These are phyloP conservation scores for Dallia pectoralis DNA, from an alignment of 2,797 vertebrate species.

Conservation along the genomic window DNA sequence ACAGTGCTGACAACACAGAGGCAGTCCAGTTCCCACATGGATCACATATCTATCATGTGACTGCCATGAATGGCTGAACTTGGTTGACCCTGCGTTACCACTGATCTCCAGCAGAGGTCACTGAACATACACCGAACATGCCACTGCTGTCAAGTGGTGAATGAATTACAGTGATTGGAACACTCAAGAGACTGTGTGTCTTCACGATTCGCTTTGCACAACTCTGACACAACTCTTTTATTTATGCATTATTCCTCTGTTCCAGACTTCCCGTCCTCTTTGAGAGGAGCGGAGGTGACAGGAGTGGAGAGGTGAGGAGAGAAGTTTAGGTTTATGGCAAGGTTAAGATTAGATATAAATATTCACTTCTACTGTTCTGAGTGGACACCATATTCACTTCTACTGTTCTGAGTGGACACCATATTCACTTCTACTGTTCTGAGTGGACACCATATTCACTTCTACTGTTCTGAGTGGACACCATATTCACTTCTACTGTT, in stretches of 20 bases:
- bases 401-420: too few relatives aligned
- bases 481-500: too few relatives aligned
- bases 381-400: too few relatives aligned
- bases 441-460: not conserved
- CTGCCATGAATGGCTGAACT: too few relatives aligned
- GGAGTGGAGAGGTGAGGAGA: constrained; percentile 4
- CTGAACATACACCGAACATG: constrained; percentile 13
- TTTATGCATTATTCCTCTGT: constrained; percentile 49
- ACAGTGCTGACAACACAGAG: too few relatives aligned
- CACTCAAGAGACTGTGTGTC: constrained; percentile 32
- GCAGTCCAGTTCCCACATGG: too few relatives aligned
- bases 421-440: not conserved
- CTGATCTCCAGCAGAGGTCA: too few relatives aligned
- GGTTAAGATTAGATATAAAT: not conserved
- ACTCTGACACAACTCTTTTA: constrained; percentile 36
- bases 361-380: too few relatives aligned
- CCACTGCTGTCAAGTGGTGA: constrained; percentile 2
- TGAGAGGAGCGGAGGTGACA: too few relatives aligned
- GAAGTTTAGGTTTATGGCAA: constrained; percentile 3
- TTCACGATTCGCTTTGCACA: constrained; percentile 34
- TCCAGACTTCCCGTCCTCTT: constrained; percentile 4
- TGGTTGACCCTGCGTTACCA: too few relatives aligned
- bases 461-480: too few relatives aligned
- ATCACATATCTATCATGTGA: too few relatives aligned
- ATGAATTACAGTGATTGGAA: constrained; percentile 57